Evolutionary conservation across 2,113 vertebrate genomes (phyloP), one percentile per base, ranked within the genome.

Genomic region (Sarotherodon lohbergeri): DNA sequence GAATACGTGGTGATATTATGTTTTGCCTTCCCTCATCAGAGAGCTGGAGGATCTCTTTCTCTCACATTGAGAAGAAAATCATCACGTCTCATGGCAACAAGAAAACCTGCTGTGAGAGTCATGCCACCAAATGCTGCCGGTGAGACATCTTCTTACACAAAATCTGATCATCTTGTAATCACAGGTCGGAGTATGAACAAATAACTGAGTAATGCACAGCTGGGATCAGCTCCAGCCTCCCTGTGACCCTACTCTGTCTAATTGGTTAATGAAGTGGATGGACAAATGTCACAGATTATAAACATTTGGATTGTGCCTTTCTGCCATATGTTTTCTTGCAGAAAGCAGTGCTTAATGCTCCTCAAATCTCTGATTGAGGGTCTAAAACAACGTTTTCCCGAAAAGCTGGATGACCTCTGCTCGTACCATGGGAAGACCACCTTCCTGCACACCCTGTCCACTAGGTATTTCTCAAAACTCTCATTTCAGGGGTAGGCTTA

Each of bases 31-130:
- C 41, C 57, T 54, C 46, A 3, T 52, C 88, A 96, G 96, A 96
- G 59, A 95, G 95, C 27, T 97, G 96, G 96, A 95, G 94, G 82
- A 96, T 97, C 86, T 96, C 95, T 8, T 96, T 96, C 89, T 97
- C 94, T 54, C 94, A 94, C 71, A 57, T 95, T 84, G 96, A 97
- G 88, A 96, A 96, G 88, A 90, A 93, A 41, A 94, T 96, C 22
- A 93, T 96, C 55, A 90, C 22, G 19, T 89, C 54, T 16, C 95
- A 96, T 9, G 95, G 94, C 54, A 95, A 95, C 82, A 89, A 88
- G 39, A 94, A 76, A 86, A 96, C 94, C 6, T 96, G 95, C 89
- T 95, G 93, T 54, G 95, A 94, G 88, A 83, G 48, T 17, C 13
- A 19, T 5, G 9, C 1, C 80, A 89, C 86, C 14, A 92, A 92